Evolutionary conservation across 2,797 vertebrate genomes (phyloP).

Genomic region (Decapterus maruadsi): DNA sequence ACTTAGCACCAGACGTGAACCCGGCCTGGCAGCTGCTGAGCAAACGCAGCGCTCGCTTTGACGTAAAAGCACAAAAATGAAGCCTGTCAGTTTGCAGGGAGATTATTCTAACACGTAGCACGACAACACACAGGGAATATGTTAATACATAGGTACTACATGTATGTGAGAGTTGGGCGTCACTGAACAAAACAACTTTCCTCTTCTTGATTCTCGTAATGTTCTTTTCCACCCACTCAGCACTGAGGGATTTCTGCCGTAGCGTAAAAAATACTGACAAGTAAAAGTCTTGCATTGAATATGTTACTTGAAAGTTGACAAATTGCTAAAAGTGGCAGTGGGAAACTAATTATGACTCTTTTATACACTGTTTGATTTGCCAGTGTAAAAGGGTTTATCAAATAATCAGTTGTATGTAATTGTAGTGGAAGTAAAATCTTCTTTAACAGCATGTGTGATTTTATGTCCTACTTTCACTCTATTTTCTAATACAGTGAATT

Average conservation of each 20-base stretch:
- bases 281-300: neutral
- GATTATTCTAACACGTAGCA: neutral
- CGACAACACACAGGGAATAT: too few relatives aligned
- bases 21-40: slow-evolving; percentile 44
- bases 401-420: neutral
- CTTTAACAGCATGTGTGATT: neutral
- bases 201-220: neutral
- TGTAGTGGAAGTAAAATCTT: neutral
- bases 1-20: slow-evolving; percentile 50
- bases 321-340: neutral
- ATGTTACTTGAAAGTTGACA: neutral
- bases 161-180: neutral
- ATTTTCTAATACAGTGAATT: neutral
- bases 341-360: neutral
- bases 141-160: neutral
- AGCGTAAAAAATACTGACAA: neutral
- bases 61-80: neutral
- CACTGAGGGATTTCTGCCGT: neutral
- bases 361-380: neutral
- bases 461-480: neutral
- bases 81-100: neutral
- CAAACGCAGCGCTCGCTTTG: slow-evolving; percentile 62
- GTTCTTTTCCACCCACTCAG: neutral
- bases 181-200: neutral
- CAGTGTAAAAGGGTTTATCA: neutral